Conservation (phyloP, 2,888 invertebrate species). For the Colostygia pectinataria region DNA sequence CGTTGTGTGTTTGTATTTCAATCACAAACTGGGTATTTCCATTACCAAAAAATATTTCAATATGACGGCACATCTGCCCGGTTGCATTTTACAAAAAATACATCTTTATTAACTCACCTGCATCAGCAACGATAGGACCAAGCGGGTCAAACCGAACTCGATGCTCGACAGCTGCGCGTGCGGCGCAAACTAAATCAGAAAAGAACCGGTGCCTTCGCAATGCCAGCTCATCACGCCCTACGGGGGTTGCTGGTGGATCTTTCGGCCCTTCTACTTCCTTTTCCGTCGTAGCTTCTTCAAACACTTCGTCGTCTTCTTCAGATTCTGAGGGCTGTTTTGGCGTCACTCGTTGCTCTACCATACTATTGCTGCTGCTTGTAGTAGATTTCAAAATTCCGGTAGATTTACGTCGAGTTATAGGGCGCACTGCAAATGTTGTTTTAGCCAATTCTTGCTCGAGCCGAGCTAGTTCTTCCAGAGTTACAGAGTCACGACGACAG, state of each 20-base stretch:
- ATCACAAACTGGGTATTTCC: too few relatives aligned
- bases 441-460: conserved; percentile 69
- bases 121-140: conserved; percentile 85
- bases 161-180: conserved; percentile 88
- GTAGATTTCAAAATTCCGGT: conserved; percentile 74
- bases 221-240: conserved; percentile 90
- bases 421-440: conserved; percentile 69
- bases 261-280: conserved; percentile 78
- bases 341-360: conserved; percentile 49
- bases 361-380: conserved; percentile 61
- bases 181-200: conserved; percentile 89
- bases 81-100: too few relatives aligned
- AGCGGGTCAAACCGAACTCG: conserved; percentile 89
- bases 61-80: too few relatives aligned
- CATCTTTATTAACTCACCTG: conserved; percentile 68
- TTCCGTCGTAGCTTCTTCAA: conserved; percentile 71
- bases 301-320: conserved; percentile 85
- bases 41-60: too few relatives aligned
- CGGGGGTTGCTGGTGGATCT: conserved; percentile 89
- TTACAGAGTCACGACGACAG: conserved; percentile 66
- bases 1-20: too few relatives aligned
- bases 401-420: conserved; percentile 67
- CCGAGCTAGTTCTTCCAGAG: conserved; percentile 65
- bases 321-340: conserved; percentile 55
- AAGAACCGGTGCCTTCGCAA: conserved; percentile 90